Evolutionary conservation across 2,797 vertebrate genomes (phyloP).

Genomic region (Echeneis naucrates): DNA sequence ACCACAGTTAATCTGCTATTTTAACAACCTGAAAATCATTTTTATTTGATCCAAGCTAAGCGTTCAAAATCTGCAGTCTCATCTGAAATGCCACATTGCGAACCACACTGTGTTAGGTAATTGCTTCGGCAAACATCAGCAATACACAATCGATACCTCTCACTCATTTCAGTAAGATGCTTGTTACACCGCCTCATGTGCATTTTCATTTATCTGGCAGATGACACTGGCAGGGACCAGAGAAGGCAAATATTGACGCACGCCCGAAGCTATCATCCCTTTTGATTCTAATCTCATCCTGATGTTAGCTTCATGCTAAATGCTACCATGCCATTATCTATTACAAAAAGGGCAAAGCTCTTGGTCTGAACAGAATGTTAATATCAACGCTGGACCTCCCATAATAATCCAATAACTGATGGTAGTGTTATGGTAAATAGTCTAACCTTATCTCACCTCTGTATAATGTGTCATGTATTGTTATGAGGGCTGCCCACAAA

Average conservation of each 20-base stretch:
- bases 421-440: background rate
- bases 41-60: slow-evolving; percentile 1
- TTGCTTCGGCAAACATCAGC: slow-evolving; percentile 67
- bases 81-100: slow-evolving; percentile 32
- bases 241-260: slow-evolving; percentile 66
- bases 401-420: slow-evolving; percentile 1
- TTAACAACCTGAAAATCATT: background rate
- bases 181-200: slow-evolving; percentile 55
- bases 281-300: slow-evolving; percentile 48
- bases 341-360: slow-evolving; percentile 19
- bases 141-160: slow-evolving; percentile 70
- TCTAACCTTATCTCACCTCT: too few species aligned
- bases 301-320: slow-evolving; percentile 52
- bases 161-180: slow-evolving; percentile 51
- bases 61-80: slow-evolving; percentile 42
- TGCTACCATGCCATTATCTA: slow-evolving; percentile 20
- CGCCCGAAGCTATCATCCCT: slow-evolving; percentile 40
- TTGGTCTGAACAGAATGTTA: slow-evolving; percentile 20
- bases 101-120: slow-evolving; percentile 65
- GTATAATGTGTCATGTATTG: background rate
- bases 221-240: slow-evolving; percentile 47
- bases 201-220: slow-evolving; percentile 56
- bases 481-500: background rate
- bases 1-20: background rate
- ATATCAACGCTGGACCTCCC: background rate